Evolutionary conservation across 2,888 invertebrate species (phyloP).

Genomic region (Sphinx pinastri): DNA sequence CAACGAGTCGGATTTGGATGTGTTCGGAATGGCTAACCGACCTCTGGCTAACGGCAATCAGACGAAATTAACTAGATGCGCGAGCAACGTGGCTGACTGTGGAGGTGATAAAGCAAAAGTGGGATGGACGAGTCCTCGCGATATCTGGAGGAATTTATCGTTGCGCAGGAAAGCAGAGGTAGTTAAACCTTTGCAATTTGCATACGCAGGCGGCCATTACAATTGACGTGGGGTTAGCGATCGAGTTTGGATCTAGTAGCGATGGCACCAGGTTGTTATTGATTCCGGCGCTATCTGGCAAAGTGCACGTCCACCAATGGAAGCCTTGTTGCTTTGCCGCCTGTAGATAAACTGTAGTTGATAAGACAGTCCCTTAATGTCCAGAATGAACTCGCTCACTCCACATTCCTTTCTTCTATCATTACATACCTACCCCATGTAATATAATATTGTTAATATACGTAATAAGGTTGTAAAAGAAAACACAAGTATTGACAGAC

Average conservation of each 20-base stretch:
- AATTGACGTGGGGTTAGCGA: slow-evolving; percentile 32
- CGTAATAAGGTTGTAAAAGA: not conserved
- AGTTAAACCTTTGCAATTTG: slow-evolving; percentile 39
- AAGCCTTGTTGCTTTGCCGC: slow-evolving; percentile 37
- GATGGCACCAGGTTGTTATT: slow-evolving; percentile 28
- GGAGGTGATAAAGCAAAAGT: slow-evolving; percentile 72
- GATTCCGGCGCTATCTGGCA: slow-evolving; percentile 36
- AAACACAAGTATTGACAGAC: not conserved
- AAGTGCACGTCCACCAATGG: slow-evolving; percentile 38
- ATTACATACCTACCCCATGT: not conserved
- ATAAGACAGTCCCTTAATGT: slow-evolving; percentile 34
- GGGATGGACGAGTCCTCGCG: slow-evolving; percentile 79
- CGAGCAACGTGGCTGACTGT: slow-evolving; percentile 75
- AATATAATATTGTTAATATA: not conserved
- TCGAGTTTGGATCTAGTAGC: slow-evolving; percentile 30
- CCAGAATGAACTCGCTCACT: not conserved
- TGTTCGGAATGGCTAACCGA: slow-evolving; percentile 71
- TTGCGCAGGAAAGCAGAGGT: slow-evolving; percentile 79
- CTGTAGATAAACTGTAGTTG: slow-evolving; percentile 44
- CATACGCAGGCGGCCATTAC: slow-evolving; percentile 15
- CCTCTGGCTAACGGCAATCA: slow-evolving; percentile 62
- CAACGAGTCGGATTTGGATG: slow-evolving; percentile 46
- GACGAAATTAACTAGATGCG: slow-evolving; percentile 71
- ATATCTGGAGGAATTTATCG: slow-evolving; percentile 79
- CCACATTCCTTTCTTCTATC: not conserved